Percentiles rank a stretch among this genome's conserved stretches.
Conservation (phyloP, 2,113 vertebrate species). For the Carlito syrichta region DNA sequence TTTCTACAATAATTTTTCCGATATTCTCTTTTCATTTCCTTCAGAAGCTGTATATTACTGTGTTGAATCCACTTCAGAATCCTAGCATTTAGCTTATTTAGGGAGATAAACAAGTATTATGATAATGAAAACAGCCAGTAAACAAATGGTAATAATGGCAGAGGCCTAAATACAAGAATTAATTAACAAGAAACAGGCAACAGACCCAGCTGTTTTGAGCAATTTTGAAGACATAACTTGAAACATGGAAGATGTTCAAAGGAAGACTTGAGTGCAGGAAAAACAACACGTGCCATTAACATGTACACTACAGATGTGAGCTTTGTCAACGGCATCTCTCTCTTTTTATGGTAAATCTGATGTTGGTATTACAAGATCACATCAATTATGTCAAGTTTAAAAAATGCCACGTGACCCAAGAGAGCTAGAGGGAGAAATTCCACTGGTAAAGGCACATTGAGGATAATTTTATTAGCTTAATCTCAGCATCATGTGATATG, state of each 20-base stretch:
- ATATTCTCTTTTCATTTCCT: constrained; percentile 43
- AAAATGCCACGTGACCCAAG: not conserved
- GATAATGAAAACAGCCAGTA: constrained; percentile 74
- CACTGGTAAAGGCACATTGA: not conserved
- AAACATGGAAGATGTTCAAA: constrained; percentile 75
- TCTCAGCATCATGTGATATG: not conserved
- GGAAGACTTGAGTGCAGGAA: constrained; percentile 38
- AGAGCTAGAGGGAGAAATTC: constrained; percentile 36
- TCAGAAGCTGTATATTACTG: constrained; percentile 59
- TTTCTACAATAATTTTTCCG: constrained; percentile 61
- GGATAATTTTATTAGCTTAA: constrained; percentile 28
- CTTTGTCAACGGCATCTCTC: constrained; percentile 4
- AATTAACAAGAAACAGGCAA: constrained; percentile 76
- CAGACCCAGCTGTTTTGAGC: constrained; percentile 77
- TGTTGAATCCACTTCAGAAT: constrained; percentile 66
- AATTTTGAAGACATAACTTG: constrained; percentile 78
- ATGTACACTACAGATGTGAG: constrained; percentile 47
- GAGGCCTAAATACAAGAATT: constrained; percentile 79
- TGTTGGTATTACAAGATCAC: not conserved
- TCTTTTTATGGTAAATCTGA: constrained; percentile 13
- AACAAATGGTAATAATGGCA: constrained; percentile 79
- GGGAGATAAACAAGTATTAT: constrained; percentile 81
- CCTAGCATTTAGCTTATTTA: constrained; percentile 80
- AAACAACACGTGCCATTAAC: constrained; percentile 29
- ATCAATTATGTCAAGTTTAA: constrained; percentile 30